A percentile compares a stretch with the other conserved stretches of the same genome.
These are phyloP conservation scores for Apamea monoglypha DNA, from an alignment of 2,888 invertebrate genomes.

Conservation along the genomic window DNA sequence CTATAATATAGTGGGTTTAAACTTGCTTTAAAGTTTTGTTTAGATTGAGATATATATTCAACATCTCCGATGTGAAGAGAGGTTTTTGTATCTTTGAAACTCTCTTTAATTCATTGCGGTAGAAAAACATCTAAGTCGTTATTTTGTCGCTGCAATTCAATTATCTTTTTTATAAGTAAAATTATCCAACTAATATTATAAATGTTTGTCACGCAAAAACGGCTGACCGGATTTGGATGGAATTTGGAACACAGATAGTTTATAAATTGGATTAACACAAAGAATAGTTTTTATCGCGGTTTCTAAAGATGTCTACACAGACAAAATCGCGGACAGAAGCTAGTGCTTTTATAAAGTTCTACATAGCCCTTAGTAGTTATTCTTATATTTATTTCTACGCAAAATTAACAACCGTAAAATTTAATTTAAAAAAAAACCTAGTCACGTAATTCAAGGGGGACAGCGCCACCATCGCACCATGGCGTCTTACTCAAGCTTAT, in stretches of 20 bases:
- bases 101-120: neutral
- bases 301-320: neutral
- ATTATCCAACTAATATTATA: neutral
- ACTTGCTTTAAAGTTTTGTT: conserved; percentile 56
- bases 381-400: conserved; percentile 1
- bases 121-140: neutral
- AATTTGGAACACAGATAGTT: neutral
- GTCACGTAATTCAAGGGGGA: conserved; percentile 44
- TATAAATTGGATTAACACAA: neutral
- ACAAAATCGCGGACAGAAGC: neutral
- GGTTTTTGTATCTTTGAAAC: neutral
- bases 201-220: too few species aligned
- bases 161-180: neutral
- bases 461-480: conserved; percentile 43
- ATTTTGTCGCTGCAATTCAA: neutral
- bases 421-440: conserved; percentile 19
- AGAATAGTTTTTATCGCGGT: neutral
- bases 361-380: neutral
- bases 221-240: neutral
- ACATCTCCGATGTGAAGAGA: neutral
- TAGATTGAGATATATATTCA: conserved; percentile 19
- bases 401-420: conserved; percentile 37
- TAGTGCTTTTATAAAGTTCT: neutral
- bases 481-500: conserved; percentile 60
- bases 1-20: conserved; percentile 68